Evolutionary conservation across 2,797 vertebrate species (phyloP), one percentile per base, ranked within the genome.

Genomic region (Pterois miles): DNA sequence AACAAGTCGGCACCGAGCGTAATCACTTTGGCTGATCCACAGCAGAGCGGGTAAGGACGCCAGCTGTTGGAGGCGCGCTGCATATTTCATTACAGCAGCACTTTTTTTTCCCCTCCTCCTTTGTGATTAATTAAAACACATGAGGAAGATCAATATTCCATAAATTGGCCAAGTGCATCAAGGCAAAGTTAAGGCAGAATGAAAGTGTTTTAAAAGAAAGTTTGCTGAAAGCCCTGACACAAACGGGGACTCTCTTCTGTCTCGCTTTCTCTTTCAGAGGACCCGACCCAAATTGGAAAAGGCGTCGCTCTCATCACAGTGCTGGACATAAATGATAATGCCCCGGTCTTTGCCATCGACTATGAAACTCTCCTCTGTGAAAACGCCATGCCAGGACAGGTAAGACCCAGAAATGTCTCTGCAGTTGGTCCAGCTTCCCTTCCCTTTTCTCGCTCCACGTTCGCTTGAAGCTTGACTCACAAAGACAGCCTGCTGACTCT

Each of bases 361-460:
- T 99, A 99, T 40, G 97, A 99, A 85, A 96, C 97, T 36, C 95
- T 96, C 1, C 95, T 99, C 2, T 99, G 98, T 91, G 98, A 99
- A 91, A 97, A 97, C 52, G 89, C 97, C 76, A 88, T 92, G 53
- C 91, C 97, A 10, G 98, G 97, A 78, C 96, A 99, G 97, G 98
- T 99, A 92, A 92, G 92, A 65, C 80, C 59, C 59, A 27, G 68
- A 65, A 65, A 58, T 31, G 14, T 60, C 80, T 78, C 64, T 33
- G 59, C 68, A 71, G 59, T 76, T 4, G 18, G 65, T 76, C 65
- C 53, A 20, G 27, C 67, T 65, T 74, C 29, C 5, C 16, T 50
- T 63, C 16, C 63, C 36, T 63, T 78, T 74, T 58, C 57, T 65
- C 20, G 70, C 65, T 57, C 52, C 46, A 10, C 25, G 22, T 54